A percentile compares a stretch with the other conserved stretches of the same genome.
These are phyloP conservation scores for Ailuropoda melanoleuca DNA, from an alignment of 2,113 vertebrate species.

Conservation along the genomic window DNA sequence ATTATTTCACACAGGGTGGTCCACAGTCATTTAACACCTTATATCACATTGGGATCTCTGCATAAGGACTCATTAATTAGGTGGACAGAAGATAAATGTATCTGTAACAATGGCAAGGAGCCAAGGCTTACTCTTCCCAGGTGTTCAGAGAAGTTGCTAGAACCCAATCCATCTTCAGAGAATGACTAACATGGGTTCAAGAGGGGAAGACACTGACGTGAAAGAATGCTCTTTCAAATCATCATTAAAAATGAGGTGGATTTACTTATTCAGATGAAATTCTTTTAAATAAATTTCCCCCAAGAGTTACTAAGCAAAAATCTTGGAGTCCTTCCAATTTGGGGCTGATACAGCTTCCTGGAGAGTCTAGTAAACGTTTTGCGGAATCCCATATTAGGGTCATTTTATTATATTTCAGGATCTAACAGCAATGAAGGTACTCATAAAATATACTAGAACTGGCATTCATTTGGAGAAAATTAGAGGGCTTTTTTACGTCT, in stretches of 20 bases:
- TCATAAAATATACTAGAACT: constrained; percentile 5
- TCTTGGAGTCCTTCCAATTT: not conserved
- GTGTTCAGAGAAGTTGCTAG: constrained; percentile 67
- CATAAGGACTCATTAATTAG: constrained; percentile 75
- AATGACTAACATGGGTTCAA: not conserved
- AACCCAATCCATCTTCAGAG: constrained; percentile 63
- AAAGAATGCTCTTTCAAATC: not conserved
- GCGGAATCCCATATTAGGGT: not conserved
- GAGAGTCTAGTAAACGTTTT: not conserved
- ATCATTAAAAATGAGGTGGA: not conserved
- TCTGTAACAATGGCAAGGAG: constrained; percentile 47
- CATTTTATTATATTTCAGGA: constrained; percentile 54
- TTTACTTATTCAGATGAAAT: constrained; percentile 22
- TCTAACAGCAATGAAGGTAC: not conserved
- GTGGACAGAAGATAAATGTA: constrained; percentile 64
- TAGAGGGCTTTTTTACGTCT: constrained; percentile 48
- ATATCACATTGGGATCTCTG: constrained; percentile 54
- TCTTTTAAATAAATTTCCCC: constrained; percentile 24
- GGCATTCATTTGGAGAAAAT: constrained; percentile 63
- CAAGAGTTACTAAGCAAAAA: not conserved
- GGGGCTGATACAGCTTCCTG: not conserved
- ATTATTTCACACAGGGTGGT: constrained; percentile 7
- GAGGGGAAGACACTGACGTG: not conserved
- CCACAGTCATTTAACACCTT: constrained; percentile 67
- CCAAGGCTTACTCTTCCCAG: constrained; percentile 56